Evolutionary conservation across 2,113 vertebrate genomes (phyloP), one percentile per base, ranked within the genome.

Genomic region (Poecile atricapillus): DNA sequence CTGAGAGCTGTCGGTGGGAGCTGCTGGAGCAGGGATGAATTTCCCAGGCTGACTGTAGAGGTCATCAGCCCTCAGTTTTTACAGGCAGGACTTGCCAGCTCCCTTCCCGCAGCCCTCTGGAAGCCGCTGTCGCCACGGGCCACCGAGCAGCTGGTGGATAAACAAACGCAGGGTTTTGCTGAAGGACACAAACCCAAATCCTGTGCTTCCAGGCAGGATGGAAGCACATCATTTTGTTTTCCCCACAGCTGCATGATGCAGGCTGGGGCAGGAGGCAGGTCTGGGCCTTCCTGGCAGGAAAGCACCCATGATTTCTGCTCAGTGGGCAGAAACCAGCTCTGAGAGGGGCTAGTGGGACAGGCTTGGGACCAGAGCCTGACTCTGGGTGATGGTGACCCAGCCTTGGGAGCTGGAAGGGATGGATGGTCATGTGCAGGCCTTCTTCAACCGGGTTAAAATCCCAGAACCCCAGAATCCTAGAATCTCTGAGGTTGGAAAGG

Each of bases 11-110:
- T 25, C 2, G 4, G 35, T 4, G 0, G 39, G 47, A 75, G 65
- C 60, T 44, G 47, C 76, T 67, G 15, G 17, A 68, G 64, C 35
- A n/a, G 71, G 55, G 43, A 37, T 67, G 60, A 15, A 43, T 94
- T 94, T 85, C 84, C 65, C 8, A 30, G 78, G 58, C 84, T 90
- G 91, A 78, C 96, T 97, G 53, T 96, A 96, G 97, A 81, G 89
- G 93, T 97, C 95, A 75, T 95, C 91, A 95, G 92, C 81, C 86
- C 84, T 88, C 93, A 95, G 94, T 59, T 95, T 92, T 96, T 96
- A 43, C 75, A 6, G 1, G 6, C 5, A 44, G 30, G 35, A 20
- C 41, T 44, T 10, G 28, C n/a, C 74, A 58, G 9, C 21, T 60
- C 1, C 1, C 31, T 47, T 11, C 0, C 5, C 17, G 46, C 53